Percentiles rank a stretch among this genome's conserved stretches.
Conservation (phyloP, 1,140 invertebrate species). For the Epicauta chinensis region DNA sequence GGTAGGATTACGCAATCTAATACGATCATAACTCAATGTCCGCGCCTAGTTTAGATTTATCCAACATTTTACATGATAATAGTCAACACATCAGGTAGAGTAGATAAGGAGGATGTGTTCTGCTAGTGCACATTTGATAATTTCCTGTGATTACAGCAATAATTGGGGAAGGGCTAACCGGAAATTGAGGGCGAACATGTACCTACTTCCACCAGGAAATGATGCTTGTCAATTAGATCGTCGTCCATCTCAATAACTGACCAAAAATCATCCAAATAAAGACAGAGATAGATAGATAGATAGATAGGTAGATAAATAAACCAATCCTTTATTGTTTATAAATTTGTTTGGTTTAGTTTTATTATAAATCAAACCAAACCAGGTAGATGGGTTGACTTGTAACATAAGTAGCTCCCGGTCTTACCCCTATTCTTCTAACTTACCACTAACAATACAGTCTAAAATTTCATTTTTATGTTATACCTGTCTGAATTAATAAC, state of each 20-base stretch:
- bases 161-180: slow-evolving; percentile 39
- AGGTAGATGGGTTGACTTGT: background rate
- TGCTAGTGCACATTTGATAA: slow-evolving; percentile 37
- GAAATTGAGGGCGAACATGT: slow-evolving; percentile 38
- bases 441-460: too few species aligned
- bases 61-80: slow-evolving; percentile 18
- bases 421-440: background rate
- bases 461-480: too few species aligned
- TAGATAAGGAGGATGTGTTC: slow-evolving; percentile 36
- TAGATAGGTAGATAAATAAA: too few species aligned
- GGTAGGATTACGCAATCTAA: slow-evolving; percentile 8
- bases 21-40: background rate
- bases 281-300: too few species aligned
- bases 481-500: too few species aligned
- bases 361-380: too few species aligned
- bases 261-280: slow-evolving; percentile 8
- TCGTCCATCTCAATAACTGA: slow-evolving; percentile 24
- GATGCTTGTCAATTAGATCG: slow-evolving; percentile 36
- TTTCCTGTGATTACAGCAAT: slow-evolving; percentile 37
- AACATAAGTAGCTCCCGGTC: slow-evolving; percentile 5
- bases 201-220: slow-evolving; percentile 39
- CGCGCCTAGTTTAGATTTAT: slow-evolving; percentile 6
- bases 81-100: slow-evolving; percentile 16
- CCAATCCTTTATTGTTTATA: too few species aligned
- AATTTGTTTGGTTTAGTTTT: too few species aligned